Percentiles rank a stretch among this genome's conserved stretches.
Conservation (phyloP, 2,797 vertebrate species). For the Cyprinella venusta region DNA sequence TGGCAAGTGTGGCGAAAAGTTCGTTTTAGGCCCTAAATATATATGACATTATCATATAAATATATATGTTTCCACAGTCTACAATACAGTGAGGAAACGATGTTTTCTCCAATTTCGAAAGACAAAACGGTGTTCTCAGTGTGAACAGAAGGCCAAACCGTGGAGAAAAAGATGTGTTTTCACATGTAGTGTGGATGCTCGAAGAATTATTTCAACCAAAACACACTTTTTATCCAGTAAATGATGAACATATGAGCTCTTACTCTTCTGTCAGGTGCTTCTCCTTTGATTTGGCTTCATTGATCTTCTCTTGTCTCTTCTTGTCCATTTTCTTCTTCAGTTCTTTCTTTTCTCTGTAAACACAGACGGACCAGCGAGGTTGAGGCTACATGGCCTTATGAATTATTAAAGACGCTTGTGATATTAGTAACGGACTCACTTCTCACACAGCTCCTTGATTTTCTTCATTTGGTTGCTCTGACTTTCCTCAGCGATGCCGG, state of each 20-base stretch:
- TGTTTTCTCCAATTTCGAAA: too few species aligned
- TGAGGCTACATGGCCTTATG: neutral
- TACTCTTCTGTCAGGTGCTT: constrained; percentile 98
- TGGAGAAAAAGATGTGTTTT: too few species aligned
- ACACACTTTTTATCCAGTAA: neutral
- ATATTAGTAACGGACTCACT: constrained; percentile 74
- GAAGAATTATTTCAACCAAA: neutral
- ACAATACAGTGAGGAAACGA: too few species aligned
- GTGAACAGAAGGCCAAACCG: neutral
- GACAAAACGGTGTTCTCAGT: neutral
- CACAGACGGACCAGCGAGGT: constrained; percentile 22
- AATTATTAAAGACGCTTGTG: neutral
- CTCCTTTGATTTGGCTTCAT: constrained; percentile 96
- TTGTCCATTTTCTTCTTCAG: constrained; percentile 98
- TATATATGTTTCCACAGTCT: too few species aligned
- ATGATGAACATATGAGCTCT: constrained; percentile 57
- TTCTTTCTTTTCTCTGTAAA: constrained; percentile 93
- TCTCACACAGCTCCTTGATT: constrained; percentile 94
- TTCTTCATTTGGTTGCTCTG: constrained; percentile 94
- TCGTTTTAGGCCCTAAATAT: too few species aligned
- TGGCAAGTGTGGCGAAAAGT: too few species aligned
- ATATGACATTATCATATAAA: too few species aligned
- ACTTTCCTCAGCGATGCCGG: constrained; percentile 89
- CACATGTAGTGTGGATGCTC: too few species aligned
- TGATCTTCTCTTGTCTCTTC: constrained; percentile 96